Evolutionary conservation across 1,140 invertebrate genomes (phyloP), one percentile per base, ranked within the genome.

Genomic region (Lordiphosa collinella): DNA sequence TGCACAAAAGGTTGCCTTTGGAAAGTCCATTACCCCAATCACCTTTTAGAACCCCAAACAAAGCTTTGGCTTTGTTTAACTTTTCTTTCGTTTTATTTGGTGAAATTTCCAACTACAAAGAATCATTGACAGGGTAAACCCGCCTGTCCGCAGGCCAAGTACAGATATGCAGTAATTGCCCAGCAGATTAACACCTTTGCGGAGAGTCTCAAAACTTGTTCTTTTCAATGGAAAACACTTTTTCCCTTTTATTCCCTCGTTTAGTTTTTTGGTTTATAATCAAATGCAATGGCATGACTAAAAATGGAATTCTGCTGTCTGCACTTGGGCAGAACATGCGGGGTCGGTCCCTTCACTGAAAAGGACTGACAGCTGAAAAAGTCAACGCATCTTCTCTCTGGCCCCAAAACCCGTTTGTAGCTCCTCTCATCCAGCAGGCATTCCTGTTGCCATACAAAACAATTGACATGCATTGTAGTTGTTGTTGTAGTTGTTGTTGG

Each of bases 251-350:
- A 29, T 22, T 29, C 13, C 35, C 32, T 47, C 36, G 18, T 44
- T 4, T 38, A 22, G 5, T 31, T 51, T 40, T 61, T 50, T 48
- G 63, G 37, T 43, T 60, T 74, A 82, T 78, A 78, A 82, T 82
- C 72, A 84, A 82, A 82, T 84, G 78, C 72, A 78, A 84, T 82
- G 79, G 55, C 72, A 84, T 78, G 78, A 71, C 78, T 84, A 84
- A 84, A 82, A 84, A 84, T 73, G 78, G 78, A 84, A 84, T 84
- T 84, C 48, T 65, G 52, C 60, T 84, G 78, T 73, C 73, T 78
- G 79, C 78, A 84, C 78, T 84, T 84, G 48, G 12, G 32, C 9
- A 29, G 50, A 32, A 40, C 48, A 43, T 44, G 41, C 41, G 41
- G 41, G 41, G 29, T 29, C 41, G 18, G 18, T 44, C 29, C 29